Conservation (phyloP, 2,113 vertebrate genomes). For the Machaerirhynchus nigripectus region DNA sequence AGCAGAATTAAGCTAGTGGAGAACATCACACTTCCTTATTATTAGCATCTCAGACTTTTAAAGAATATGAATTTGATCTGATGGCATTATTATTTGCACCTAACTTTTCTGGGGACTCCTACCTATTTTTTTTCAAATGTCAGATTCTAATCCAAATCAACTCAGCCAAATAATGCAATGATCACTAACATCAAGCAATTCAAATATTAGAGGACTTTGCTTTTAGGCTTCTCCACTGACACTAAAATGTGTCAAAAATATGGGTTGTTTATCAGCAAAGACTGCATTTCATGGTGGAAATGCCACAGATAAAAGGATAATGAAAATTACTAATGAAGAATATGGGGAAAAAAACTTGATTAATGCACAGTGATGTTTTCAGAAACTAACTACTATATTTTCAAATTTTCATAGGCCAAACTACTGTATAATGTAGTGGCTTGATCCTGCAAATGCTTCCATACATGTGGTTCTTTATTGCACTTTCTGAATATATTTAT, state of each 20-base stretch:
- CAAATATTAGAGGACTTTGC: not conserved
- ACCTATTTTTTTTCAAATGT: not conserved
- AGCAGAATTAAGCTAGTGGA: not conserved
- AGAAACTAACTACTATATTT: not conserved
- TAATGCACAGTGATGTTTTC: not conserved
- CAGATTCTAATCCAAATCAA: not conserved
- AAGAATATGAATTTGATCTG: not conserved
- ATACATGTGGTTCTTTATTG: not conserved
- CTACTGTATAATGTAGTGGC: not conserved
- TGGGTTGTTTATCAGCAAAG: not conserved
- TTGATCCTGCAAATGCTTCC: not conserved
- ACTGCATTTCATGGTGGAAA: not conserved
- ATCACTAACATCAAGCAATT: not conserved
- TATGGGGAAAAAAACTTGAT: not conserved
- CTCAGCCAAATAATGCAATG: not conserved
- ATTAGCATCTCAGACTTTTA: not conserved
- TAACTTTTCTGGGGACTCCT: not conserved
- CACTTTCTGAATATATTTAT: not conserved
- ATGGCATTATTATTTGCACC: not conserved
- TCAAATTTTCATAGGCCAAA: not conserved
- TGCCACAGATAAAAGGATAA: not conserved
- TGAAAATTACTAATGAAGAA: not conserved
- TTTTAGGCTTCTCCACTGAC: not conserved
- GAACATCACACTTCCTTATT: not conserved
- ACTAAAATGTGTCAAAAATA: not conserved